Base-by-base conservation (phyloP, 2,888 invertebrate species). In the Scaptomyza flava region DNA sequence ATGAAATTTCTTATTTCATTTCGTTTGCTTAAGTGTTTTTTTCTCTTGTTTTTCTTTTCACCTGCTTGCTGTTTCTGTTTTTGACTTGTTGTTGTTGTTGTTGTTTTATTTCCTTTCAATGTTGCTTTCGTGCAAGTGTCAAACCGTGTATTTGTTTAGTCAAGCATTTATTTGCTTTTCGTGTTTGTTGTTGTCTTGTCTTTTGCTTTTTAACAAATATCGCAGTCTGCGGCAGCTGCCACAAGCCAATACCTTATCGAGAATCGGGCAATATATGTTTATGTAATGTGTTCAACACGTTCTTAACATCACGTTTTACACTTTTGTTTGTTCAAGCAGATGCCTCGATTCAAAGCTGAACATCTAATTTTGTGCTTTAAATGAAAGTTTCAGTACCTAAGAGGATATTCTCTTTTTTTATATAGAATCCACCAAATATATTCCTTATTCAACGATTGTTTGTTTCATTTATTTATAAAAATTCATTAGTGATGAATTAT, bases 1-100 rank as follows among this genome's bases (percentile, higher is more conserved):
- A 17, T 17, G 17, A 17, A 17, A 17, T 17, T 60, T 61, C 72
- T 57, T 30, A 65, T 69, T 56, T 64, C 45, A 52, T 17, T 63
- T 59, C 68, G 76, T 85, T 85, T 85, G 83, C 46, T 83, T 83
- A 85, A 80, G 76, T 82, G 86, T 83, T 85, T 73, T 73, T 42
- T 65, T 50, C 36, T 57, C 41, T 50, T 38, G 23, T 52, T 61
- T 38, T n/a, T n/a, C n/a, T n/a, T 23, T 46, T 6, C 42, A 36
- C 6, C 36, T 52, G 43, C 42, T 60, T 73, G 46, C 31, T 60
- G 43, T 50, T 62, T 50, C 33, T 30, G 20, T 56, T 43, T 27
- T 50, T 45, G 23, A 23, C 23, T 23, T 23, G 2, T 23, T n/a
- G n/a, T 60, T 73, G 46, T 27, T 60, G 43, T 23, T 23, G 23